Conservation (phyloP, 2,113 vertebrate species). For the Varanus salvator region DNA sequence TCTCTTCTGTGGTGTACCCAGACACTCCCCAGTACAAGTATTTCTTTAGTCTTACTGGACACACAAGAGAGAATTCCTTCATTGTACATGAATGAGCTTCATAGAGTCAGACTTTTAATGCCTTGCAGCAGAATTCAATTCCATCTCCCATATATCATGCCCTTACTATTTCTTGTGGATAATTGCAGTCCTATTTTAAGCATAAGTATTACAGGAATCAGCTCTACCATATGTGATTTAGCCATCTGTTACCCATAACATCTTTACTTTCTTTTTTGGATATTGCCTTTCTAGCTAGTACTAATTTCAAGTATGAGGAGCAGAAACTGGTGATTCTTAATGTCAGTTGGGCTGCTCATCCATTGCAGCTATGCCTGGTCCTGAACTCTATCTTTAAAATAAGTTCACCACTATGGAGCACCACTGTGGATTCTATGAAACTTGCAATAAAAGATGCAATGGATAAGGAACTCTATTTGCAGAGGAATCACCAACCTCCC, state of each 20-base stretch:
- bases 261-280: not conserved
- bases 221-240: not conserved
- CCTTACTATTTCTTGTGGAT: not conserved
- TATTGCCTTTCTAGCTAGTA: not conserved
- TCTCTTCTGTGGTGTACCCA: not conserved
- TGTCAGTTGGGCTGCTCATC: too few species aligned
- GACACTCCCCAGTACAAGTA: not conserved
- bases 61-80: not conserved
- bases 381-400: too few species aligned
- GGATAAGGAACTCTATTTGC: too few species aligned
- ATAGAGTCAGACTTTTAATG: not conserved
- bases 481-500: too few species aligned
- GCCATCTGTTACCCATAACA: conserved; percentile 38
- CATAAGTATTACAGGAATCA: not conserved
- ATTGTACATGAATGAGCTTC: not conserved
- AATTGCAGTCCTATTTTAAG: conserved; percentile 4
- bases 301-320: not conserved
- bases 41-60: not conserved
- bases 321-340: too few species aligned
- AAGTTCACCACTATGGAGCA: too few species aligned
- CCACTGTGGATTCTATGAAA: too few species aligned
- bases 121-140: not conserved
- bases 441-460: too few species aligned
- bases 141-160: not conserved
- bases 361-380: too few species aligned